Evolutionary conservation across 2,888 invertebrate genomes (phyloP).

Genomic region (Ectemnius lituratus): DNA sequence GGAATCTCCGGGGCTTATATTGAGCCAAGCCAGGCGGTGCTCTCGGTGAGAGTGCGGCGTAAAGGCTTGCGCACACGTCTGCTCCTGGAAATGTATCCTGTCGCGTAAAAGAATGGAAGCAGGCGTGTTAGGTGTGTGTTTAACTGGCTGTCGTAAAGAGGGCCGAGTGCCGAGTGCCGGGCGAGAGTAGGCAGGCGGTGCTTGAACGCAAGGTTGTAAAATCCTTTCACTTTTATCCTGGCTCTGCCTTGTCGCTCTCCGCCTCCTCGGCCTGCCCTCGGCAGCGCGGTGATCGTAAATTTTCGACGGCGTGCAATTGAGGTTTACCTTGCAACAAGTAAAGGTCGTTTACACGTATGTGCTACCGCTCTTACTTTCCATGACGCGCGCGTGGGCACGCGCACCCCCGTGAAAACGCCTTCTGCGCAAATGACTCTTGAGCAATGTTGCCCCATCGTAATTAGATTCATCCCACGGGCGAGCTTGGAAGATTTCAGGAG

Average conservation of each 20-base stretch:
- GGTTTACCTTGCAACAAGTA: constrained; percentile 70
- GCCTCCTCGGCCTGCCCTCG: constrained; percentile 48
- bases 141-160: constrained; percentile 39
- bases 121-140: constrained; percentile 24
- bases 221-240: constrained; percentile 75
- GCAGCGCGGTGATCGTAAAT: constrained; percentile 64
- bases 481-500: too few relatives aligned
- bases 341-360: constrained; percentile 69
- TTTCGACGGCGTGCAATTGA: constrained; percentile 62
- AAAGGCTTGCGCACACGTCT: too few relatives aligned
- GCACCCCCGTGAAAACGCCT: too few relatives aligned
- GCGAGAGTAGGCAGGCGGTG: constrained; percentile 33
- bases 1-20: too few relatives aligned
- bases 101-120: constrained; percentile 37
- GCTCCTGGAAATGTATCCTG: constrained; percentile 41
- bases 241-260: constrained; percentile 49
- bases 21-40: too few relatives aligned
- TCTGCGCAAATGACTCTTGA: background rate
- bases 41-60: too few relatives aligned
- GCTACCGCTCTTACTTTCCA: constrained; percentile 36
- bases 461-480: background rate
- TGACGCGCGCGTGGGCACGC: background rate
- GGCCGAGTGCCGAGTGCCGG: constrained; percentile 31
- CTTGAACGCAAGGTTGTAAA: constrained; percentile 71
- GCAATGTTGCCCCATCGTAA: background rate